Evolutionary conservation across 2,888 invertebrate species (phyloP), one percentile per base, ranked within the genome.

Genomic region (Mayetiola destructor): DNA sequence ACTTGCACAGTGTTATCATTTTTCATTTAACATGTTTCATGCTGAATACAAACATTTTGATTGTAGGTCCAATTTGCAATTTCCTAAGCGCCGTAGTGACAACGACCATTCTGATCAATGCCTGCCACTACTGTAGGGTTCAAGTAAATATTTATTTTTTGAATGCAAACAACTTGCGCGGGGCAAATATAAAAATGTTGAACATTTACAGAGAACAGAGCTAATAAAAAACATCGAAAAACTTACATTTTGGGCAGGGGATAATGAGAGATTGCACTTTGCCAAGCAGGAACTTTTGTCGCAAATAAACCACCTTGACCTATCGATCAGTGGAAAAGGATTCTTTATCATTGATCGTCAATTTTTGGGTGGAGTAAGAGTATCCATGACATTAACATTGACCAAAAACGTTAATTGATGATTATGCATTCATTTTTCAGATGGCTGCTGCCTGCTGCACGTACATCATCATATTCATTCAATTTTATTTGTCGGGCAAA

Each of bases 291-390:
- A 56, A 40, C 37, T 56, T 5, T 23, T 35, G 1, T 23, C n/a
- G 3, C 55, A 55, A 37, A 55, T 55, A 8, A 55, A 35, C 20
- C 23, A 37, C 18, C 20, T 40, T 2, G 29, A 37, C 3, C 39
- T 56, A 10, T 40, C 16, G 2, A 39, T 56, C 16, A 16, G 39
- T 39, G 56, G 40, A 12, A 56, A 36, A 18, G 39, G 56, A 39
- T 56, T 56, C 18, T 56, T 56, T 18, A 56, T 29, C 10, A 56
- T 56, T n/a, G 29, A 56, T 39, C 37, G 56, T 14, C 56, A 56
- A 56, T 56, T 39, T 40, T 39, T 56, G 8, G 56, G 39, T n/a
- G 39, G 39, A 16, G 54, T 54, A 54, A 27, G 6, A 10, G 20
- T 35, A 16, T 29, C 29, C 4, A 52, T n/a, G 2, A 3, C n/a